Base-by-base conservation (phyloP, 2,797 vertebrate genomes). In the Peromyscus nudipes region DNA sequence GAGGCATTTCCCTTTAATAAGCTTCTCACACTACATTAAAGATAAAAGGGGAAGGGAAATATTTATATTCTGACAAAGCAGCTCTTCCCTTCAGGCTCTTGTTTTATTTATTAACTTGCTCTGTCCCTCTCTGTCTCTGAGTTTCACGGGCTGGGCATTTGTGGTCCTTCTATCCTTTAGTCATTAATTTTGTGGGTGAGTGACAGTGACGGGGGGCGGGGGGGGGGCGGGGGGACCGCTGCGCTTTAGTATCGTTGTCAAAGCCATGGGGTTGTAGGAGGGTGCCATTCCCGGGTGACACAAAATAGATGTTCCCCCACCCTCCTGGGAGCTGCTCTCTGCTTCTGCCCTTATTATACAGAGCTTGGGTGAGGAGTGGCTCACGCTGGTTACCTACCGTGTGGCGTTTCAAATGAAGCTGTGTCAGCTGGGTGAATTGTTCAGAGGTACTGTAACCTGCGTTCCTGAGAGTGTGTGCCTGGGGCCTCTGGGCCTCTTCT, bases 31-130 rank as follows among this genome's bases (percentile, higher is more conserved):
- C 98, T 98, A 98, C 98, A 98, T 98, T 98, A 98, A 98, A 99
- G 98, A 99, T 99, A 98, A 99, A 99, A 99, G 98, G 96, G 96
- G 97, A 98, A 98, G 98, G 98, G 98, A 99, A 99, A 98, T 99
- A 99, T 99, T 99, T 99, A 98, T 99, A 99, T 99, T 99, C 99
- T 98, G 98, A 99, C 98, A 99, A 99, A 99, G 98, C 98, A 98
- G 97, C 98, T 98, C 98, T 99, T 98, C 98, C 98, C 98, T 98
- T 98, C 98, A 98, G 98, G 98, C 98, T 99, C 98, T 98, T 99
- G 98, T 99, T 99, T 99, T 98, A 99, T 99, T 99, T 99, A 99
- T 99, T 98, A 98, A 97, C 95, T 98, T 97, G 96, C 97, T 98
- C 98, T 97, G 98, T 98, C 98, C 98, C 97, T 98, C 97, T 98